phyloP scores from a whole-genome alignment of 2,113 vertebrate species.

The Apus apus region DNA sequence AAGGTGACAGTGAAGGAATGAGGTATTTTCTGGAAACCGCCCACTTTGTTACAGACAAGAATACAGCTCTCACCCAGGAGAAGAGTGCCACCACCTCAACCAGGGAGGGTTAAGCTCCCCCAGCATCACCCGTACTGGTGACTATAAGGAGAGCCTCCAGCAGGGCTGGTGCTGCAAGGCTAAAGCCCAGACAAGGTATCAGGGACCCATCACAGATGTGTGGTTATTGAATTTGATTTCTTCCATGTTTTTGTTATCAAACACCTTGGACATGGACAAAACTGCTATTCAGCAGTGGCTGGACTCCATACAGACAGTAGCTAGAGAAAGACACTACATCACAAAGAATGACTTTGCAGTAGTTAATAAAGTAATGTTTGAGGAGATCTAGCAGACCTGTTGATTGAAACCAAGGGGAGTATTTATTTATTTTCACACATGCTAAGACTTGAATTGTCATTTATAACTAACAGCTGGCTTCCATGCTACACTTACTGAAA shows the following conservation, averaged over 20 bases:
- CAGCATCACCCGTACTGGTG: fast-evolving
- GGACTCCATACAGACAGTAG: background rate
- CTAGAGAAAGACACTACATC: background rate
- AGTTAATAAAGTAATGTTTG: background rate
- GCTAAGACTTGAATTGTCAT: conserved; percentile 16
- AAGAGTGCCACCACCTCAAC: background rate
- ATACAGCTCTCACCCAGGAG: background rate
- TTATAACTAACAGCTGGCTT: conserved; percentile 42
- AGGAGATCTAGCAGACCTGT: background rate
- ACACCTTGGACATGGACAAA: background rate
- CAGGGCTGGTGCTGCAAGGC: background rate
- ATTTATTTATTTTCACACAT: conserved; percentile 30
- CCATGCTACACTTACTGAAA: background rate
- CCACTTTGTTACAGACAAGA: background rate
- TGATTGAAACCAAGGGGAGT: background rate
- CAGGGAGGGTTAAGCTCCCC: background rate
- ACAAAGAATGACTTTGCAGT: background rate
- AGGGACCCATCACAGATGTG: background rate
- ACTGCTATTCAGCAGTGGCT: background rate
- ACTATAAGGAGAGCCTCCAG: background rate
- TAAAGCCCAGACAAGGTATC: background rate
- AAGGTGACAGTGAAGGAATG: background rate
- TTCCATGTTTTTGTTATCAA: background rate
- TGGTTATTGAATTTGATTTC: background rate
- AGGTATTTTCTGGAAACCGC: background rate